A percentile compares a stretch with the other conserved stretches of the same genome.
phyloP scores from a whole-genome alignment of 2,888 invertebrate species.

The Plutella xylostella region DNA sequence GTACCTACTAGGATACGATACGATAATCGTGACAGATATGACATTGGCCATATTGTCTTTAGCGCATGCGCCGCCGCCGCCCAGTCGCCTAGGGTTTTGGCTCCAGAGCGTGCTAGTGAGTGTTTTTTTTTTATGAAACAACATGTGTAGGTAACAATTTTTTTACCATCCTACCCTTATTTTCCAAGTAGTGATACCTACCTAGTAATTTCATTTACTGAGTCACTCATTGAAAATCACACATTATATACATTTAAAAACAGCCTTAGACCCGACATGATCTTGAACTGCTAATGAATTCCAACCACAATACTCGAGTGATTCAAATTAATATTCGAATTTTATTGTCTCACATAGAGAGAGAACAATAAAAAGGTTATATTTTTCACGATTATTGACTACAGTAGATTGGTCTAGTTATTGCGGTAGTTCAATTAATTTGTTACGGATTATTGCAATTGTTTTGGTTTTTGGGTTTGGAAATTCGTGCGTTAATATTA shows the following conservation, averaged over 20 bases:
- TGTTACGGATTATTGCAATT: background rate
- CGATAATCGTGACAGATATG: constrained; percentile 51
- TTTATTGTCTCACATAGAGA: too few relatives aligned
- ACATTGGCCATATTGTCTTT: constrained; percentile 55
- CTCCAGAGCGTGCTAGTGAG: constrained; percentile 36
- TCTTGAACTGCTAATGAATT: too few relatives aligned
- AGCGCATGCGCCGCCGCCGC: constrained; percentile 59
- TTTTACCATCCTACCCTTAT: too few relatives aligned
- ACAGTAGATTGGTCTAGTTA: constrained; percentile 5
- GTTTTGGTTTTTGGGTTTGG: background rate
- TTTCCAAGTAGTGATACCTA: too few relatives aligned
- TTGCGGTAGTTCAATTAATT: background rate
- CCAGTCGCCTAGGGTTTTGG: constrained; percentile 31
- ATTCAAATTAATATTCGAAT: too few relatives aligned
- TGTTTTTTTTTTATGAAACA: background rate
- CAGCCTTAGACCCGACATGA: too few relatives aligned
- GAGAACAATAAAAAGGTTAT: too few relatives aligned
- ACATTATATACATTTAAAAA: too few relatives aligned
- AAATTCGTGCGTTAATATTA: constrained; percentile 4
- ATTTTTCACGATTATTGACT: constrained; percentile 2
- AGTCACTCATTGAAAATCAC: too few relatives aligned
- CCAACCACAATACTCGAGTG: too few relatives aligned
- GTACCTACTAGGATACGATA: constrained; percentile 27
- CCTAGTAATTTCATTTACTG: too few relatives aligned
- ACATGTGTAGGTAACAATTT: too few relatives aligned